These are phyloP conservation scores for Cirrhinus mrigala DNA, from an alignment of 2,797 vertebrate species.

Conservation along the genomic window DNA sequence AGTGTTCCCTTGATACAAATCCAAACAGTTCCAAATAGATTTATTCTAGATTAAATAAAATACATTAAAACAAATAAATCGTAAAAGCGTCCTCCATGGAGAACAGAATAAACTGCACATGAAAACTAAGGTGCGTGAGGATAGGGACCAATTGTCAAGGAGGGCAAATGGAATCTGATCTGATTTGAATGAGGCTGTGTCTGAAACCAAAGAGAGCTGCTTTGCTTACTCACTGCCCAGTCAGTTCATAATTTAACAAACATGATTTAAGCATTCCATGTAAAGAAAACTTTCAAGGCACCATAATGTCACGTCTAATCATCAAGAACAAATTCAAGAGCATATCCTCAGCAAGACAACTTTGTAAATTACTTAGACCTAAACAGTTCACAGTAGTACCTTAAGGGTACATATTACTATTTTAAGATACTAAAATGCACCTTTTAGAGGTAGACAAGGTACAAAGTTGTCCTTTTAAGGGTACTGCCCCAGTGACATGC, in stretches of 20 bases:
- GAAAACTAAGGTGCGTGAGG: conserved; percentile 29
- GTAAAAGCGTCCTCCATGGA: conserved; percentile 33
- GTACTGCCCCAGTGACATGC: not conserved
- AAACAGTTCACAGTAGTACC: not conserved
- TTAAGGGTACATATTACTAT: not conserved
- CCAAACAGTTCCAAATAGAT: conserved; percentile 48
- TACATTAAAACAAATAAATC: conserved; percentile 59
- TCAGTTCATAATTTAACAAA: not conserved
- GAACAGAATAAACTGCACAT: conserved; percentile 36
- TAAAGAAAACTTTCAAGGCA: conserved; percentile 11
- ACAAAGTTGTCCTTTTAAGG: not conserved
- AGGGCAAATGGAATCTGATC: not conserved
- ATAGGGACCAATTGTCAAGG: not conserved
- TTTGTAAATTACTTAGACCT: not conserved
- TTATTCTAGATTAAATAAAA: conserved; percentile 62
- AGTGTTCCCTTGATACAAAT: conserved; percentile 42
- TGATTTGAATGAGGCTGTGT: conserved; percentile 25
- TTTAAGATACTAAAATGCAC: not conserved
- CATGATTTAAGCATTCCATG: not conserved
- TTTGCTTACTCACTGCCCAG: conserved; percentile 73
- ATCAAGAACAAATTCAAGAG: conserved; percentile 13
- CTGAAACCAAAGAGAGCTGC: conserved; percentile 65
- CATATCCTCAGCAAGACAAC: not conserved
- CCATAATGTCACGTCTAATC: not conserved
- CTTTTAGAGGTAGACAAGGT: not conserved